Conservation (phyloP, 64 coral and sea anemone species). For the Dendrophyllia cribrosa region DNA sequence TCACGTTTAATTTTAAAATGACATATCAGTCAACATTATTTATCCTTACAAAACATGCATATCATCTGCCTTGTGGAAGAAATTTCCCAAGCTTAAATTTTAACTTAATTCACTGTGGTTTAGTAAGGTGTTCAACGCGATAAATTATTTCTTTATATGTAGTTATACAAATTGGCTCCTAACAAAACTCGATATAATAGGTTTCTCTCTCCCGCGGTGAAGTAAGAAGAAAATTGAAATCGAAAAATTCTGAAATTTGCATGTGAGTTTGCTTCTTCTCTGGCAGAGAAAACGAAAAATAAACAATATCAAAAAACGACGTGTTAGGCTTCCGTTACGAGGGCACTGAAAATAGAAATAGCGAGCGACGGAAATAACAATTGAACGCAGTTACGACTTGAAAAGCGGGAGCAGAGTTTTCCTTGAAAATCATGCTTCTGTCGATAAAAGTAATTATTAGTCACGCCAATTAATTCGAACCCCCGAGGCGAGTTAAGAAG, state of each 20-base stretch:
- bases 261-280: neutral
- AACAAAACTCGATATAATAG: too few species aligned
- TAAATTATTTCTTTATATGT: too few species aligned
- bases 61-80: neutral
- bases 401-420: too few species aligned
- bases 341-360: too few species aligned
- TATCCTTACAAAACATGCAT: neutral
- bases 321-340: neutral
- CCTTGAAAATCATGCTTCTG: too few species aligned
- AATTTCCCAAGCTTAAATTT: neutral
- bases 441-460: too few species aligned
- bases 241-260: neutral
- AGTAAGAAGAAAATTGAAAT: neutral
- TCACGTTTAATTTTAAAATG: neutral
- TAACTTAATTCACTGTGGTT: neutral
- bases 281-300: neutral
- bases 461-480: too few species aligned
- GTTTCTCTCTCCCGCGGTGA: neutral
- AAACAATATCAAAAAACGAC: neutral
- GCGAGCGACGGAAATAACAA: too few species aligned
- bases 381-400: too few species aligned
- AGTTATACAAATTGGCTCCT: neutral
- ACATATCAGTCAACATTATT: neutral
- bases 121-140: too few species aligned
- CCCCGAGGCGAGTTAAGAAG: too few species aligned